Base-by-base conservation (phyloP, 2,797 vertebrate genomes). In the Lepus townsendii region DNA sequence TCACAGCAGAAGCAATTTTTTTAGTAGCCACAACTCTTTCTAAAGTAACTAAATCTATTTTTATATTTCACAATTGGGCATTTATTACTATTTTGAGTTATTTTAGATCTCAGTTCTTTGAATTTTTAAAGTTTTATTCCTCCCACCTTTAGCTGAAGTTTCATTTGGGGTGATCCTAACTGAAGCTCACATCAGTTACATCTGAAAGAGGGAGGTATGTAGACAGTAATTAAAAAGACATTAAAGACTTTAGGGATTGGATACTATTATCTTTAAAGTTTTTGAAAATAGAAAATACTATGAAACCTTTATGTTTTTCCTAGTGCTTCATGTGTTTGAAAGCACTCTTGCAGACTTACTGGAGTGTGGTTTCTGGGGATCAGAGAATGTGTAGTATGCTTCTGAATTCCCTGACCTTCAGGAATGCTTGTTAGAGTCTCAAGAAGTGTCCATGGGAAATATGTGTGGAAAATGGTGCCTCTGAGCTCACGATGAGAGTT, bases 361-460 rank as follows among this genome's bases (percentile, higher is more conserved):
- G 50, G 24, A 62, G 65, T 73, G 20, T 82, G 65, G 85, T 94
- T 95, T 80, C 42, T 93, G 93, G 83, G 90, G 54, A 30, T 85
- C 42, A 69, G 83, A 83, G 38, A 68, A 42, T 72, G 32, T 63
- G 24, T 27, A 19, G 16, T 83, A 73, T 71, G 35, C 79, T 17
- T 83, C 57, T 66, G 35, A 75, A 63, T 83, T 4, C 14, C 20
- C 16, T 94, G 0, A 73, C 24, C 50, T 88, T 92, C 26, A 79
- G 65, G 17, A 88, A 6, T 60, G 86, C 32, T 27, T 50, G 32
- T 82, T 94, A 30, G 54, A 88, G 63, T 9, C 7, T 86, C n/a
- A 69, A 73, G 54, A 86, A 83, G 5, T 65, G 50, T 83, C 88
- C 87, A 26, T 95, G 68, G 72, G 78, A 83, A 83, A 50, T 68